These are phyloP conservation scores for Rhingia rostrata DNA, from an alignment of 2,888 invertebrate genomes.

Conservation along the genomic window DNA sequence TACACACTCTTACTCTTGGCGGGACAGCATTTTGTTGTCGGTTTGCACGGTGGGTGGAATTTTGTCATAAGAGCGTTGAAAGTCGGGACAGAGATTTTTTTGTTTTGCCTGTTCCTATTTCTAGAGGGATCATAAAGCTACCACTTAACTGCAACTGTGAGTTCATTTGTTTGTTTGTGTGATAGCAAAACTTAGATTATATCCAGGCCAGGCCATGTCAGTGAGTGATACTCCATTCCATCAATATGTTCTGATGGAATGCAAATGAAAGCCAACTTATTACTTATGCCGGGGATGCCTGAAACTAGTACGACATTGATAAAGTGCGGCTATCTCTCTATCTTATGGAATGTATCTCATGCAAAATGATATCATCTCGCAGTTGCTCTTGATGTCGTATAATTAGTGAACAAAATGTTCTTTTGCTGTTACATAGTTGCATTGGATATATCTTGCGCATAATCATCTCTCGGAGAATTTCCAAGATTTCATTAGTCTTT, in stretches of 20 bases:
- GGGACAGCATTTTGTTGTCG: background rate
- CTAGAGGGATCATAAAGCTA: too few species aligned
- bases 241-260: too few species aligned
- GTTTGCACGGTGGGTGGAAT: background rate
- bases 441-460: slow-evolving; percentile 11
- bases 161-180: too few species aligned
- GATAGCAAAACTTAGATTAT: too few species aligned
- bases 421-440: slow-evolving; percentile 7
- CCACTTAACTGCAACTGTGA: too few species aligned
- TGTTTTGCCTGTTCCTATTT: too few species aligned
- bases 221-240: too few species aligned
- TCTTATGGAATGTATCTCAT: background rate
- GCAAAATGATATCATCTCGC: background rate
- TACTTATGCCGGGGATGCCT: background rate
- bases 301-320: slow-evolving; percentile 6
- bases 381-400: background rate
- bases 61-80: too few species aligned
- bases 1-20: slow-evolving; percentile 13
- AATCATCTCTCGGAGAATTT: slow-evolving; percentile 3
- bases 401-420: background rate
- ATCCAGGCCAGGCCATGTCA: too few species aligned
- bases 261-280: too few species aligned
- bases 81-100: too few species aligned
- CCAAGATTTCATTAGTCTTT: slow-evolving; percentile 1
- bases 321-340: background rate